phyloP scores from a whole-genome alignment of 2,888 invertebrate species.

The Caenorhabditis macrosperma region DNA sequence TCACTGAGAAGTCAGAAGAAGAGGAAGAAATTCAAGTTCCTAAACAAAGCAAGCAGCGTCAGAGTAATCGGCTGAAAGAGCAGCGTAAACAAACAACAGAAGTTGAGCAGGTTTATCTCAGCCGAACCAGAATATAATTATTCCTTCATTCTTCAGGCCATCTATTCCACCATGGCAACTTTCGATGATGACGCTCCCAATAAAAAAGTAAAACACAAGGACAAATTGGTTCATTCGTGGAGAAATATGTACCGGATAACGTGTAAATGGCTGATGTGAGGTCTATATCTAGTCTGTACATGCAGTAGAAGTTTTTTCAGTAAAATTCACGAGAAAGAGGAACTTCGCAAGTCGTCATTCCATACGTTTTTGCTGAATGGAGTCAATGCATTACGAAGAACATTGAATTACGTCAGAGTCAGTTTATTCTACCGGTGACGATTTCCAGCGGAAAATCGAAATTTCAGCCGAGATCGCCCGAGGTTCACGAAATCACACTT shows the following conservation, averaged over 20 bases:
- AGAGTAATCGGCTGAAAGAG: not conserved
- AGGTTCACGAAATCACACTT: constrained; percentile 21
- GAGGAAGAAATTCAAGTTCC: not conserved
- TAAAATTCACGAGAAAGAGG: not conserved
- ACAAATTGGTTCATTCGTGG: not conserved
- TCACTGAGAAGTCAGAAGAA: not conserved
- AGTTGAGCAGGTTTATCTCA: not conserved
- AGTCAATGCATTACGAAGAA: constrained; percentile 9
- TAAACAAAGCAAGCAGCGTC: not conserved
- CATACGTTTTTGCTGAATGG: constrained; percentile 16
- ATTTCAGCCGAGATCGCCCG: constrained; percentile 33
- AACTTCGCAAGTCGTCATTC: not conserved
- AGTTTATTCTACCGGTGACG: no score
- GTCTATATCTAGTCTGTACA: not conserved
- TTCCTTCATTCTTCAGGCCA: not conserved
- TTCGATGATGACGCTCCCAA: not conserved
- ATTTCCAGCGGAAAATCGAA: not conserved
- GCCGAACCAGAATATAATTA: not conserved
- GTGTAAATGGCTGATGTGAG: not conserved
- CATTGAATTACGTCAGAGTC: constrained; percentile 19
- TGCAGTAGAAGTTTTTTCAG: not conserved
- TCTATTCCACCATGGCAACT: not conserved
- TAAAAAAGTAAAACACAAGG: not conserved
- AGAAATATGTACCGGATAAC: not conserved
- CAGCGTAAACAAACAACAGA: not conserved